These are phyloP conservation scores for Zingel zingel DNA, from an alignment of 2,113 vertebrate genomes.

Conservation along the genomic window DNA sequence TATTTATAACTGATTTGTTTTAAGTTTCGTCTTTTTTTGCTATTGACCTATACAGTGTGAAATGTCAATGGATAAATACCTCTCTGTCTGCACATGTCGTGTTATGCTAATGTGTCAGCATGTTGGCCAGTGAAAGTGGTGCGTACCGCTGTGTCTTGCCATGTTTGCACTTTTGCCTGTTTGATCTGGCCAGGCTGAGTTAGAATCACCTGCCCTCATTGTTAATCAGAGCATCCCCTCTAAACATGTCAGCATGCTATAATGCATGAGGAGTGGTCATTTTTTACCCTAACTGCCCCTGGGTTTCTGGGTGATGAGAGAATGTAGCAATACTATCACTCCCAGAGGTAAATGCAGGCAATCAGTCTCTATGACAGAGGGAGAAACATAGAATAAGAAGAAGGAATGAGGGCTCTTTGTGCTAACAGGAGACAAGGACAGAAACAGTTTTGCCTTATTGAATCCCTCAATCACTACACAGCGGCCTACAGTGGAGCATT, in stretches of 20 bases:
- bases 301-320: constrained; percentile 22
- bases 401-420: constrained; percentile 23
- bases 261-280: constrained; percentile 33
- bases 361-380: constrained; percentile 53
- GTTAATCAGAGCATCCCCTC: constrained; percentile 72
- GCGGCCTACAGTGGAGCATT: constrained; percentile 14
- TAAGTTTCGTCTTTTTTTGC: neutral
- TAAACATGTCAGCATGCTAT: constrained; percentile 55
- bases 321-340: constrained; percentile 19
- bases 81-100: constrained; percentile 9
- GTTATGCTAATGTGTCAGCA: constrained; percentile 9
- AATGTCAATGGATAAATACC: constrained; percentile 8
- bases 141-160: constrained; percentile 21
- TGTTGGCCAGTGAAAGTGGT: constrained; percentile 17
- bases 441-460: constrained; percentile 46
- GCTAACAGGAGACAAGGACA: constrained; percentile 49
- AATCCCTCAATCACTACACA: constrained; percentile 55
- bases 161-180: constrained; percentile 57
- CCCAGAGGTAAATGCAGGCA: constrained; percentile 16
- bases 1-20: neutral
- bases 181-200: constrained; percentile 49
- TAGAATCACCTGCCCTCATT: constrained; percentile 56
- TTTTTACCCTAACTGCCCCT: constrained; percentile 36
- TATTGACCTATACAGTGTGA: neutral
- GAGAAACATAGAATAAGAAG: constrained; percentile 30